Percentiles rank a stretch among this genome's conserved stretches.
Conservation (phyloP, 2,113 vertebrate genomes). For the Eira barbara region DNA sequence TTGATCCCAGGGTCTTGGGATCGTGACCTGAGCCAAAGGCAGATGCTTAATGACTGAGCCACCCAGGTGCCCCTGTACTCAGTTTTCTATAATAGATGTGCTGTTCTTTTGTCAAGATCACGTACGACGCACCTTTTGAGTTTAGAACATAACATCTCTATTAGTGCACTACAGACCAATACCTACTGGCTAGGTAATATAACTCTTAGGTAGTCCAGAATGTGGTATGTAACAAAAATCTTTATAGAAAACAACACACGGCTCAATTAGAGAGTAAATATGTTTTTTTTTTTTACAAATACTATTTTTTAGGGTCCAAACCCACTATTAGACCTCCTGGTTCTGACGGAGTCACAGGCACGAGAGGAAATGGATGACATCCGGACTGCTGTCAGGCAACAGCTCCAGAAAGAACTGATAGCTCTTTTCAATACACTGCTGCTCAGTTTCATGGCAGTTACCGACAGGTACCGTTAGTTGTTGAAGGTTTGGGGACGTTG, state of each 20-base stretch:
- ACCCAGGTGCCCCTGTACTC: background rate
- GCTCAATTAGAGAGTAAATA: slow-evolving; percentile 26
- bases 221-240: background rate
- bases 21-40: no score
- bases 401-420: slow-evolving; percentile 92
- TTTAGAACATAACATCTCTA: background rate
- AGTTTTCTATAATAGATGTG: background rate
- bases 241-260: background rate
- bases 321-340: slow-evolving; percentile 88
- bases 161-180: background rate
- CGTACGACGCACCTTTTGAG: background rate
- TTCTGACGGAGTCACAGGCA: slow-evolving; percentile 82
- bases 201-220: background rate
- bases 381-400: slow-evolving; percentile 86
- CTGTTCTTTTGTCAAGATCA: background rate
- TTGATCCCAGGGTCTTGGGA: no score
- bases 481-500: background rate
- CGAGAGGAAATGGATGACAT: slow-evolving; percentile 81
- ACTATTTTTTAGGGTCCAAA: slow-evolving; percentile 83
- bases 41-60: no score
- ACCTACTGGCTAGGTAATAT: background rate
- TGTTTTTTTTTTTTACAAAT: background rate
- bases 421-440: slow-evolving; percentile 88
- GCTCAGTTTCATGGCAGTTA: slow-evolving; percentile 80
- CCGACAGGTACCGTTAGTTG: slow-evolving; percentile 86